Percentiles rank a stretch among this genome's conserved stretches.
phyloP scores from a whole-genome alignment of 2,888 invertebrate species.

The Digitonthophagus gazella region DNA sequence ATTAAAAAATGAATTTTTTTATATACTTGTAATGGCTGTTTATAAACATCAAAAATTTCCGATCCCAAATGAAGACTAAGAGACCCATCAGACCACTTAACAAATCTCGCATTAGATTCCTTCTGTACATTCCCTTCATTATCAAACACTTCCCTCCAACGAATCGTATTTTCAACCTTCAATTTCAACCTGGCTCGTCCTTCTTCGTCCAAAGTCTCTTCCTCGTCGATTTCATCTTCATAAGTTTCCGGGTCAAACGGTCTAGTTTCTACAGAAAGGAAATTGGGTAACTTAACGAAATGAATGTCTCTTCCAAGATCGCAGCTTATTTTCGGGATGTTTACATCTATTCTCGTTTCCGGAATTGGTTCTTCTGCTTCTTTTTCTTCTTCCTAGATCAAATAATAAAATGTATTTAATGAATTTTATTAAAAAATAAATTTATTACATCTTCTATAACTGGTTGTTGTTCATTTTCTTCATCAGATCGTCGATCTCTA shows the following conservation, averaged over 20 bases:
- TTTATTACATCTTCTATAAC: no score
- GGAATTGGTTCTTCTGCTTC: slow-evolving; percentile 79
- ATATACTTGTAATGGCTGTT: slow-evolving; percentile 76
- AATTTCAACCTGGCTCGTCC: slow-evolving; percentile 88
- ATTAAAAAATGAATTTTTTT: not conserved
- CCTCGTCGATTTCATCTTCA: slow-evolving; percentile 98
- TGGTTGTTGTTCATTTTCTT: slow-evolving; percentile 48
- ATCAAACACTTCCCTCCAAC: slow-evolving; percentile 87
- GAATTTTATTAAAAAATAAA: not conserved
- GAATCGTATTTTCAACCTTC: slow-evolving; percentile 96
- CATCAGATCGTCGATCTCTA: slow-evolving; percentile 51
- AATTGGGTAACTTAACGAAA: slow-evolving; percentile 97
- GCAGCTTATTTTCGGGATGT: slow-evolving; percentile 92
- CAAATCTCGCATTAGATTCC: slow-evolving; percentile 93
- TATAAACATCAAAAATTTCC: slow-evolving; percentile 97
- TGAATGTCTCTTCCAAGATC: slow-evolving; percentile 90
- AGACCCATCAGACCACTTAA: slow-evolving; percentile 97
- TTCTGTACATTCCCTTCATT: slow-evolving; percentile 77
- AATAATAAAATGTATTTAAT: slow-evolving; percentile 23
- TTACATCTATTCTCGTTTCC: slow-evolving; percentile 94
- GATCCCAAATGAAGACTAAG: slow-evolving; percentile 95
- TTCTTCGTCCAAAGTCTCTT: slow-evolving; percentile 96
- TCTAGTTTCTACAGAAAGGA: slow-evolving; percentile 94
- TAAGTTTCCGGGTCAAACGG: slow-evolving; percentile 94
- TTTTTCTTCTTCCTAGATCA: slow-evolving; percentile 59